Evolutionary conservation across 2,797 vertebrate genomes (phyloP).

Genomic region (Hapalemur alaotrensis): DNA sequence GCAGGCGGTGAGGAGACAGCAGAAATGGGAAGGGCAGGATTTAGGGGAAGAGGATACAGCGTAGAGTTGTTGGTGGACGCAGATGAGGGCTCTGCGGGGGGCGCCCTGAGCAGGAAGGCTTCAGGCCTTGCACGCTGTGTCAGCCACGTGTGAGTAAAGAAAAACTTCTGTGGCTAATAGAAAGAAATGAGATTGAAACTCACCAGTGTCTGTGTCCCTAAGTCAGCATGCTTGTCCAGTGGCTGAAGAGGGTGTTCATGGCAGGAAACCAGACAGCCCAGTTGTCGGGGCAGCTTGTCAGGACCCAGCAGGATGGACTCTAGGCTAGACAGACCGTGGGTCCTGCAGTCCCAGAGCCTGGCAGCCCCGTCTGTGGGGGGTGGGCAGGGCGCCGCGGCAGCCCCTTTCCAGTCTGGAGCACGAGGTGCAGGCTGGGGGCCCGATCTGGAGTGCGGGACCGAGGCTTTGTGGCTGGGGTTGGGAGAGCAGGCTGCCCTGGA

Average conservation of each 20-base stretch:
- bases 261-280: neutral
- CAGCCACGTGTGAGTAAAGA: neutral
- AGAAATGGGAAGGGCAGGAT: neutral
- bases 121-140: neutral
- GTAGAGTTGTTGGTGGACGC: neutral
- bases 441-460: neutral
- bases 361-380: neutral
- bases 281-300: neutral
- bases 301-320: neutral
- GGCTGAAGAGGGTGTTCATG: neutral
- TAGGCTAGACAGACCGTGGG: neutral
- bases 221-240: neutral
- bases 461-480: neutral
- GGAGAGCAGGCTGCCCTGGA: neutral
- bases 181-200: neutral
- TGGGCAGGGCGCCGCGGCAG: fast-evolving
- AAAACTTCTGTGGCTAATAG: neutral
- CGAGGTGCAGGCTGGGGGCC: neutral
- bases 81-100: neutral
- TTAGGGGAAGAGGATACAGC: neutral
- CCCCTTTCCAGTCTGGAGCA: neutral
- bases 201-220: fast-evolving
- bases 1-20: neutral
- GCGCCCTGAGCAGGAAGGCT: neutral
- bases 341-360: neutral